Evolutionary conservation across 2,888 invertebrate genomes (phyloP), one percentile per base, ranked within the genome.

Genomic region (Clivina fossor): DNA sequence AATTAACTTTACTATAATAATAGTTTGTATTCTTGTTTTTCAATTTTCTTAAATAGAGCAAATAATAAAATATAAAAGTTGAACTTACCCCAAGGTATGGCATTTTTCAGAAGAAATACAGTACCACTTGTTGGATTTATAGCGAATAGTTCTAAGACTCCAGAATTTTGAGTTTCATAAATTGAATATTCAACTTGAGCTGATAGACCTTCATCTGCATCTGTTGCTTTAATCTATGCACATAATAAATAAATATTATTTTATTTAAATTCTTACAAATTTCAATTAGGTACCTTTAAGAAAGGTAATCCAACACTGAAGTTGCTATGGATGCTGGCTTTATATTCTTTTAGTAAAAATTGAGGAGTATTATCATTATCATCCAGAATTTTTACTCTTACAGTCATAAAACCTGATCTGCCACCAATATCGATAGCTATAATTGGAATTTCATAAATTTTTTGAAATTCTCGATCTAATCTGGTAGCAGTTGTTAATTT

Each of bases 371-470:
- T 87, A 71, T 94, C 93, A 74, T 93, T 93, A 60, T 83, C 81
- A 74, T 95, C 94, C 16, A 79, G 77, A 41, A 96, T 86, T 70
- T 84, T 84, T 32, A 96, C 88, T 71, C 88, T 80, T 60, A 93
- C 82, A 24, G 80, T 79, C 35, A 90, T 79, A 72, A 88, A 87
- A 15, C 86, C 86, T 58, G 86, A 80, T 69, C 85, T 80, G 61
- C 92, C 85, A 60, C 91, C 92, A 32, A 84, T 85, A 75, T 96
- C 95, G 24, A 82, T 82, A 7, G 92, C 95, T 73, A 84, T 81
- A 19, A 96, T 80, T 0, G 87, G 86, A 62, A 95, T 80, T 70
- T 87, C 88, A 65, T 86, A 88, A 13, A 81, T 68, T 47, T 81
- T 81, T 62, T 82, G 81, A 28, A 75, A 70, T 73, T 93, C 93